Evolutionary conservation across 2,113 vertebrate genomes (phyloP).

Genomic region (Pachypanchax playfairii): DNA sequence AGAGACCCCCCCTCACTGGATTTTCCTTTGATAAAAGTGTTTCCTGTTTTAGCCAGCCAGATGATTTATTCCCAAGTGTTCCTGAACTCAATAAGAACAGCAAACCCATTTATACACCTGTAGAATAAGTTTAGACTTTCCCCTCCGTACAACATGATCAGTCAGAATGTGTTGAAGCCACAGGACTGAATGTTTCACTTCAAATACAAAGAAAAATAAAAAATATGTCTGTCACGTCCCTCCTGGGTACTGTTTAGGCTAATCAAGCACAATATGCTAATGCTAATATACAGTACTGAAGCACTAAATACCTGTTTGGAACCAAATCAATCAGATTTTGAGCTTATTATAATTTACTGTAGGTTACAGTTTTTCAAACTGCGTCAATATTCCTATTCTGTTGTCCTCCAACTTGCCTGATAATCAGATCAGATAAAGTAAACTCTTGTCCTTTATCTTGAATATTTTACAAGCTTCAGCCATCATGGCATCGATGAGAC

Average conservation of each 20-base stretch:
- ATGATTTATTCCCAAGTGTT: conserved; percentile 20
- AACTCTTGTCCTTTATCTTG: not conserved
- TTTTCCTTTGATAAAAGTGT: conserved; percentile 23
- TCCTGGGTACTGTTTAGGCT: conserved; percentile 19
- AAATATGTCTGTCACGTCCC: not conserved
- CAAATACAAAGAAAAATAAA: not conserved
- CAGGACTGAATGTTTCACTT: conserved; percentile 29
- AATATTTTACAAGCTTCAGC: not conserved
- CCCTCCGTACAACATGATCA: too few relatives aligned
- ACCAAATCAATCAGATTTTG: too few relatives aligned
- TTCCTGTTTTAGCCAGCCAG: conserved; percentile 35
- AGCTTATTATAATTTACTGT: too few relatives aligned
- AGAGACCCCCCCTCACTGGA: conserved; percentile 24
- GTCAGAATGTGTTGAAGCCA: conserved; percentile 23
- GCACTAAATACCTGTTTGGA: conserved; percentile 8
- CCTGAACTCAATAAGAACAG: not conserved
- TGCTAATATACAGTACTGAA: not conserved
- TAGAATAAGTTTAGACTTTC: conserved; percentile 7
- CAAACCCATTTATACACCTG: conserved; percentile 19
- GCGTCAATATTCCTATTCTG: too few relatives aligned
- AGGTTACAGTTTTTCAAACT: too few relatives aligned
- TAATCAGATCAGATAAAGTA: too few relatives aligned
- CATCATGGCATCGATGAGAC: too few relatives aligned
- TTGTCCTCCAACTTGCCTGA: too few relatives aligned
- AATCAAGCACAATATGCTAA: not conserved